Evolutionary conservation across 2,797 vertebrate species (phyloP), one percentile per base, ranked within the genome.

Genomic region (Betta splendens): DNA sequence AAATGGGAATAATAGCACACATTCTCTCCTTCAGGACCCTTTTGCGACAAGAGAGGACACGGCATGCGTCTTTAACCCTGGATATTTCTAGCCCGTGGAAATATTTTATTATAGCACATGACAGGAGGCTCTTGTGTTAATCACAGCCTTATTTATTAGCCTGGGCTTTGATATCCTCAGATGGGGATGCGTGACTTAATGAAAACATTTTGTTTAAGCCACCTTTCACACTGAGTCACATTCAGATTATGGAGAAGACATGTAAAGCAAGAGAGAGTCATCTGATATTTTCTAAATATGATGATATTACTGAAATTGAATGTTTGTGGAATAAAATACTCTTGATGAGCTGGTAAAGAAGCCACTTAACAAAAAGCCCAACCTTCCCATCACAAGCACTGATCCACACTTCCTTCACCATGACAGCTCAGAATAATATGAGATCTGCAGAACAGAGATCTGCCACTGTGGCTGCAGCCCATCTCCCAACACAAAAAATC

Each of bases 401-500:
- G 72, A 79, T 68, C 67, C 75, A 72, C 68, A 67, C 60, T 80
- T 85, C 78, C 57, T 73, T 79, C 79, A 80, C 16, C 32, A 37
- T 44, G 61, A 65, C 75, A 70, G 57, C 51, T 67, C 22, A 12
- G 18, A 39, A 52, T 64, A 76, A 81, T 77, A 81, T 57, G 67
- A n/a, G n/a, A n/a, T n/a, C n/a, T n/a, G n/a, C n/a, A n/a, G n/a
- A 85, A 76, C 53, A 63, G 53, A 53, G 77, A 69, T 69, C 58
- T 70, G 75, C 78, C 83, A 79, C 74, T 52, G 47, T 31, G 43
- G 45, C 56, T 69, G 58, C 62, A 32, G 15, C 56, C 60, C 49
- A 37, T 46, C 55, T 75, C 73, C 72, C 78, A 84, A 86, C 84
- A 75, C 32, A 70, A 80, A 89, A 86, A 83, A 84, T 92, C 90